phyloP scores from a whole-genome alignment of 2,888 invertebrate species.

The Dasysyrphus albostriatus region DNA sequence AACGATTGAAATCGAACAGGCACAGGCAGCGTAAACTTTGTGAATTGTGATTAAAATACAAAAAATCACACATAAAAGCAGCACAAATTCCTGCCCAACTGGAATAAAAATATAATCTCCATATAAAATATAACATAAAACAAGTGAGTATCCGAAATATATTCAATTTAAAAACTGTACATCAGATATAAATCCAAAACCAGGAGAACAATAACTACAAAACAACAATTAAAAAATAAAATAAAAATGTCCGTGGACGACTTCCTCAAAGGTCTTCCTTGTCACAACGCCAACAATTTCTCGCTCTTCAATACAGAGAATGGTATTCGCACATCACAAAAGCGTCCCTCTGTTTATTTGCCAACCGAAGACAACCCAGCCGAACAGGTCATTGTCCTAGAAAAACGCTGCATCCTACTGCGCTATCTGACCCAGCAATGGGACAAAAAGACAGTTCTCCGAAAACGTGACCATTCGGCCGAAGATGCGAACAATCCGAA shows the following conservation, averaged over 20 bases:
- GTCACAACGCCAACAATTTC: constrained; percentile 95
- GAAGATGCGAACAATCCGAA: constrained; percentile 76
- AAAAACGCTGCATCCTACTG: constrained; percentile 96
- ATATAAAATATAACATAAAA: not conserved
- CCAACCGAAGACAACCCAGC: constrained; percentile 96
- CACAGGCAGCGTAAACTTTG: not conserved
- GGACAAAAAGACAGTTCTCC: constrained; percentile 91
- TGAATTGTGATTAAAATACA: constrained; percentile 8
- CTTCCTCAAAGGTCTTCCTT: constrained; percentile 95
- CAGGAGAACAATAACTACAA: not conserved
- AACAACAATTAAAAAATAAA: constrained; percentile 38
- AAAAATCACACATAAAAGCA: not conserved
- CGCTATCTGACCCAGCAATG: constrained; percentile 97
- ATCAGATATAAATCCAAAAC: not conserved
- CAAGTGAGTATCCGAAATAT: not conserved
- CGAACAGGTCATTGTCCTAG: constrained; percentile 98
- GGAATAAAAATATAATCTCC: not conserved
- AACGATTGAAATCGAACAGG: not conserved
- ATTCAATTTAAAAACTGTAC: not conserved
- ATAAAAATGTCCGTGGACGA: constrained; percentile 90
- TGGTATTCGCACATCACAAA: constrained; percentile 91
- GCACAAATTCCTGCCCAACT: not conserved
- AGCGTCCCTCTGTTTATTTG: constrained; percentile 95
- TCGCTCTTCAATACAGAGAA: constrained; percentile 94
- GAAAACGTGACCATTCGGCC: constrained; percentile 80